Evolutionary conservation across 2,113 vertebrate genomes (phyloP), one percentile per base, ranked within the genome.

Genomic region (Calidris pugnax): DNA sequence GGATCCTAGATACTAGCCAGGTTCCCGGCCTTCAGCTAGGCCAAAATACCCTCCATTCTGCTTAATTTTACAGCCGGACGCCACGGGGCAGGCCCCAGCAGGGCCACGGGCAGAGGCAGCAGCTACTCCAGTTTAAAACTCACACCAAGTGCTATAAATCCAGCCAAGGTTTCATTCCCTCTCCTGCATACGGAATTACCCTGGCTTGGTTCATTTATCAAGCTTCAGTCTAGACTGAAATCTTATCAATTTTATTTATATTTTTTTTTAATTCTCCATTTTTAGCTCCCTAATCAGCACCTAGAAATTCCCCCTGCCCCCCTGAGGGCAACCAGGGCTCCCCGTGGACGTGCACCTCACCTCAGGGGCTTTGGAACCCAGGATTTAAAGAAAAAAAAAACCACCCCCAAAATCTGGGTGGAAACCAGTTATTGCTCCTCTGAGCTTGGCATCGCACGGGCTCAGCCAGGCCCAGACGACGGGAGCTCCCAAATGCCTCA

Each of bases 1-100:
- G 78, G 73, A 93, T 79, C 79, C 0, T 11, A 96, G 96, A 96
- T 47, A 83, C 47, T 79, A 92, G 85, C 91, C 95, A 95, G 96
- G 91, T 90, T 95, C 85, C 69, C 14, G 1, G 90, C 47, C 45
- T 45, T 51, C 4, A 19, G 56, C 78, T 74, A 16, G 22, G 85
- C 74, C 56, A 35, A 62, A 93, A 82, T 19, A 33, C 41, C 69
- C 85, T 75, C 81, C 10, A 19, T 35, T 60, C 78, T 32, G 64
- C 45, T 1, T 9, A 41, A 14, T 41, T 50, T 27, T 2, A 10
- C 53, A 26, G 47, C 2, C 6, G 0, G 19, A 27, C 1, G 3
- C 14, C 64, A 6, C 16, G 2, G 62, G 48, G 32, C 60, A 50
- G 75, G n/a, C 22, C 60, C 74, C 74, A n/a, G 80, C 66, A 7